Conservation (phyloP, 2,888 invertebrate genomes). For the Mesodorylaimus sp. region DNA sequence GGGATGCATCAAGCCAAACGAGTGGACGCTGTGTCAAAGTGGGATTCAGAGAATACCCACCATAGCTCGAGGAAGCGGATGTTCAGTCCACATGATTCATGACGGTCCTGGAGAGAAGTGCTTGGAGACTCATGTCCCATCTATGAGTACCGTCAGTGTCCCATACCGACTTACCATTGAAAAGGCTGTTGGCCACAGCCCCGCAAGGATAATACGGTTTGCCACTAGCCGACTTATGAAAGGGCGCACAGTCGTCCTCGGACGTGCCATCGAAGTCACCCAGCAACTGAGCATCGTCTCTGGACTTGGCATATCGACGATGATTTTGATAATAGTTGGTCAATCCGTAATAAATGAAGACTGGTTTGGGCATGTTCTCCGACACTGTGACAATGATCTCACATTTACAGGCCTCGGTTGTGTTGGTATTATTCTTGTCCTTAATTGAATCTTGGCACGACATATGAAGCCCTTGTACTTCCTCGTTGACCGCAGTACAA, state of each 20-base stretch:
- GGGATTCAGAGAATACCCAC: no score
- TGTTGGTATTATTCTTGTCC: no score
- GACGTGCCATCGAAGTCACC: conserved; percentile 43
- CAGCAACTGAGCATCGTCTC: conserved; percentile 68
- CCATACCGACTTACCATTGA: conserved; percentile 72
- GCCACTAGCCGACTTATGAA: neutral
- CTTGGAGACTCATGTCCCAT: no score
- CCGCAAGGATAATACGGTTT: conserved; percentile 66
- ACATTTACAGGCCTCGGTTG: no score
- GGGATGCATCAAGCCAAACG: no score
- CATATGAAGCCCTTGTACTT: no score
- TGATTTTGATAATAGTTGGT: conserved; percentile 96
- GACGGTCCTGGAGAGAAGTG: no score
- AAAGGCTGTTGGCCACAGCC: conserved; percentile 93
- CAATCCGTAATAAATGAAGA: conserved; percentile 87
- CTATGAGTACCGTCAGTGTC: no score
- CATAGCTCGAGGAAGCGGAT: no score
- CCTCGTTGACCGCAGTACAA: neutral
- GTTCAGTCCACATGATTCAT: no score
- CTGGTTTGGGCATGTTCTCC: conserved; percentile 29
- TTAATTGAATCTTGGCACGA: no score
- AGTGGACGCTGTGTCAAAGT: no score
- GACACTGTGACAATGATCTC: neutral
- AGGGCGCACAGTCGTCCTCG: conserved; percentile 3
- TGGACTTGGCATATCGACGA: conserved; percentile 80